Conservation (phyloP, 2,113 vertebrate genomes). For the Chloebia gouldiae region DNA sequence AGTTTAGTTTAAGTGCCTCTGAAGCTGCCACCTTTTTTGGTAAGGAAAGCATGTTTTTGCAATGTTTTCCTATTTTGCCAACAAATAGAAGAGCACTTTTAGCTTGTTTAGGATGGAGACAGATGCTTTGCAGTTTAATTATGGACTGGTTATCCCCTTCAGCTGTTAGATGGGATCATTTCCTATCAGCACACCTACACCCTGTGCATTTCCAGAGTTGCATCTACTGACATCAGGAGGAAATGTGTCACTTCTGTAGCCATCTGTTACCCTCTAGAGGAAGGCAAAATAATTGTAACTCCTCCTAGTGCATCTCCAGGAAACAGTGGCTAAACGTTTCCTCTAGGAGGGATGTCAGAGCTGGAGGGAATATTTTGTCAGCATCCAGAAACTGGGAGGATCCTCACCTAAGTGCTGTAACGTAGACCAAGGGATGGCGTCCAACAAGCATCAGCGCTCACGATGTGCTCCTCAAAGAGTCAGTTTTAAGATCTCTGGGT, state of each 20-base stretch:
- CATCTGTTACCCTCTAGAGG: slow-evolving; percentile 42
- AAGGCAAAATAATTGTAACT: background rate
- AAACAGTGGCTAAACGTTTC: background rate
- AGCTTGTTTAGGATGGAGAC: background rate
- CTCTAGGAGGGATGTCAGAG: background rate
- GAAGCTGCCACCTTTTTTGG: slow-evolving; percentile 92
- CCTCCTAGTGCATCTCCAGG: background rate
- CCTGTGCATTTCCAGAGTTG: background rate
- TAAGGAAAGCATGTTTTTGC: slow-evolving; percentile 61
- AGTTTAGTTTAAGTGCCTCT: slow-evolving; percentile 93
- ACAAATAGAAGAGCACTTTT: background rate
- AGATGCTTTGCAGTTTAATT: background rate
- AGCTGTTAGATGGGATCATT: background rate
- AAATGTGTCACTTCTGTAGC: background rate
- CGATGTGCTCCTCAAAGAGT: background rate
- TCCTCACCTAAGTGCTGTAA: accelerated
- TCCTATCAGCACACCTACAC: background rate
- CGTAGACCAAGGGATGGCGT: background rate
- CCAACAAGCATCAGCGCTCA: background rate
- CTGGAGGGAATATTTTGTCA: background rate
- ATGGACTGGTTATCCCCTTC: background rate
- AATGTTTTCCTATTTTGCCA: background rate
- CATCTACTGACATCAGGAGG: background rate
- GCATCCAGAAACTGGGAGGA: background rate
- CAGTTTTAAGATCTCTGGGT: background rate